Base-by-base conservation (phyloP, 2,797 vertebrate genomes). In the Peromyscus aztecus region DNA sequence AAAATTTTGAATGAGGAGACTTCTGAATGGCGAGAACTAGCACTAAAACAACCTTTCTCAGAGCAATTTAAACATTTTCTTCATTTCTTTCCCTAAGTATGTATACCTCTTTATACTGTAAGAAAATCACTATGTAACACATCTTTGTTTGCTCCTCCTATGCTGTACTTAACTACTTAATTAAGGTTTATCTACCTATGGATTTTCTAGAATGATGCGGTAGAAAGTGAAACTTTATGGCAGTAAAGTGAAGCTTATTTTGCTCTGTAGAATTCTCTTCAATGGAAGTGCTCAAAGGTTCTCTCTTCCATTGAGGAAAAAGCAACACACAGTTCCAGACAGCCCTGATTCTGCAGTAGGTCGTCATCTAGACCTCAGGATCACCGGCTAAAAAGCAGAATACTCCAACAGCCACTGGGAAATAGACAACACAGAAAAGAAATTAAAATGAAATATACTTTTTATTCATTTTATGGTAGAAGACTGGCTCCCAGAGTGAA, bases 61-160 rank as follows among this genome's bases (percentile, higher is more conserved):
- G 43, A 2, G 37, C 24, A 90, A 78, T 23, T 65, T 59, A 93
- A 75, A 29, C 57, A 27, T 67, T 34, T 90, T 23, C 4, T 69
- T 10, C 0, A 23, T 19, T 17, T 2, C 0, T 19, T 6, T 71
- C 46, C 27, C 23, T 81, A 21, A 11, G 43, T 37, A 87, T 76
- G 31, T 80, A 75, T 1, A 13, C 12, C 37, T 8, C 10, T 40
- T 89, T 71, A 31, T 76, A 80, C 24, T 69, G 31, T 90, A 87
- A 63, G 55, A 95, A 96, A 95, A 95, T 71, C 40, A 59, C 63
- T 81, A 83, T 7, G 1, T 76, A 57, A 83, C 2, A 21, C 17
- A 80, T 89, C 5, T 91, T 37, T 67, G 61, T 43, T 90, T 92
- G 82, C 34, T 78, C 29, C 55, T 78, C 23, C 67, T 91, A 23